Conservation (phyloP, 1,140 invertebrate species). For the Oryctes rhinoceros region DNA sequence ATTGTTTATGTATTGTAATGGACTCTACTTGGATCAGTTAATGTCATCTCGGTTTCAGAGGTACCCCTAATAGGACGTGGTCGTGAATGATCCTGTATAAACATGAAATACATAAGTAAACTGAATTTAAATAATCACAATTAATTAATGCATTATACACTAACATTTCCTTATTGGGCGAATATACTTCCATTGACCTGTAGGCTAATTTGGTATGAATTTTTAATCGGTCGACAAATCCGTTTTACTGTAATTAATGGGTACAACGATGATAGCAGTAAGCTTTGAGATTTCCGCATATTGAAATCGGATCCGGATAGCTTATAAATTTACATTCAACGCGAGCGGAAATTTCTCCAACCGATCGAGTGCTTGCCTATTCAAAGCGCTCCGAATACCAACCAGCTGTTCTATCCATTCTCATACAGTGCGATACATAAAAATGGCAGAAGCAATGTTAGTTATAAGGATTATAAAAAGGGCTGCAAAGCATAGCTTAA, state of each 20-base stretch:
- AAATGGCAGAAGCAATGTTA: background rate
- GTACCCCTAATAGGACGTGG: too few species aligned
- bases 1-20: too few species aligned
- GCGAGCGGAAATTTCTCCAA: background rate
- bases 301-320: conserved; percentile 17
- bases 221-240: conserved; percentile 10
- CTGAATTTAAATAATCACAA: too few species aligned
- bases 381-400: background rate
- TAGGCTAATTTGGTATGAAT: background rate
- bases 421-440: background rate
- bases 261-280: background rate
- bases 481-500: too few species aligned
- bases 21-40: too few species aligned
- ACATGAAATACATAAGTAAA: too few species aligned
- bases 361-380: background rate
- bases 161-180: too few species aligned
- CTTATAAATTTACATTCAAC: conserved; percentile 3
- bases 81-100: too few species aligned
- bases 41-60: too few species aligned
- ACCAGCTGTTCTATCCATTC: background rate
- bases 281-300: conserved; percentile 10
- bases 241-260: background rate
- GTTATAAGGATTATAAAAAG: too few species aligned
- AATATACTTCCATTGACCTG: background rate
- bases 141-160: too few species aligned